A percentile compares a stretch with the other conserved stretches of the same genome.
These are phyloP conservation scores for Cygnus atratus DNA, from an alignment of 2,113 vertebrate species.

Conservation along the genomic window DNA sequence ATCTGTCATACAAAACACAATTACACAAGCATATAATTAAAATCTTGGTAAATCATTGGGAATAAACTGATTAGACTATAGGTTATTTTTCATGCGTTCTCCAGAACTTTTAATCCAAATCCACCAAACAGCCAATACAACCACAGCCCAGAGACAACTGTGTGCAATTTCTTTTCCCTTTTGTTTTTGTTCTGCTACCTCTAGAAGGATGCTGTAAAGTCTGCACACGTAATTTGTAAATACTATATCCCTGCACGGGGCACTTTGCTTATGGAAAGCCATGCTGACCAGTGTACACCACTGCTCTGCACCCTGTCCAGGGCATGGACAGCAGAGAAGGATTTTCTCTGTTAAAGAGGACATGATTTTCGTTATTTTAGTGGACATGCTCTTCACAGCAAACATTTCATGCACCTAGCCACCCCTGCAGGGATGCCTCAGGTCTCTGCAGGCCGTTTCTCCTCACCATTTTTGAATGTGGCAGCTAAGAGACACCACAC, in stretches of 20 bases:
- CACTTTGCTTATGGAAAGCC: background rate
- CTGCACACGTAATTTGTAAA: background rate
- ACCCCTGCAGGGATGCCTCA: background rate
- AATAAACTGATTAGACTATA: background rate
- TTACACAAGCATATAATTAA: conserved; percentile 15
- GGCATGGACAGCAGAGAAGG: rapidly evolving
- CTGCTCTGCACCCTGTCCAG: background rate
- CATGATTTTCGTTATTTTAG: background rate
- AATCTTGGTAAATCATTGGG: conserved; percentile 29
- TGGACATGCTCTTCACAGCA: background rate
- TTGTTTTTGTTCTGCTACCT: background rate
- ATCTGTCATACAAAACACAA: conserved; percentile 14
- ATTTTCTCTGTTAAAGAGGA: rapidly evolving
- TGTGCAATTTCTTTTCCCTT: background rate
- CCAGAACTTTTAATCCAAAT: background rate
- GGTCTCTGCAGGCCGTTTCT: background rate
- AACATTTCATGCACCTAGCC: background rate
- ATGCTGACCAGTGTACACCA: rapidly evolving
- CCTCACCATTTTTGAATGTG: too few relatives aligned
- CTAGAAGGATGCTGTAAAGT: background rate
- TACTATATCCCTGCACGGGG: rapidly evolving
- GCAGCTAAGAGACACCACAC: background rate
- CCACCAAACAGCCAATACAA: background rate
- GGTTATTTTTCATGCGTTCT: background rate
- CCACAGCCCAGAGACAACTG: background rate